Evolutionary conservation across 2,797 vertebrate species (phyloP).

Genomic region (Adelosebastes latens): DNA sequence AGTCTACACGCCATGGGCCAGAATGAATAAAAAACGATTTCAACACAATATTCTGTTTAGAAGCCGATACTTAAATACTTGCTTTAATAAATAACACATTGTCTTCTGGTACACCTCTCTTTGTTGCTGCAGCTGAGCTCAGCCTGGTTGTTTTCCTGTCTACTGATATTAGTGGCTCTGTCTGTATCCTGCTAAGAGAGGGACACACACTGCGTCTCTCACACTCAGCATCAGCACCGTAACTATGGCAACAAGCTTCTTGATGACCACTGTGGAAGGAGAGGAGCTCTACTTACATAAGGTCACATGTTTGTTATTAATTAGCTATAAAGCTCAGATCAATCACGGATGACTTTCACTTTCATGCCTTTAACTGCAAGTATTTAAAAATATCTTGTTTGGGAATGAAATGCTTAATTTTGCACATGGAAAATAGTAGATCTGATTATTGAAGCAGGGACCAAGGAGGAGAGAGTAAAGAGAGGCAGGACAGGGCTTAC

Average conservation of each 20-base stretch:
- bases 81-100: not conserved
- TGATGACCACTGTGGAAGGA: conserved; percentile 30
- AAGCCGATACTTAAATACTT: not conserved
- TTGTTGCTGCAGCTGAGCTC: conserved; percentile 4
- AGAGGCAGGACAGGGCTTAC: not conserved
- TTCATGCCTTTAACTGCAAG: not conserved
- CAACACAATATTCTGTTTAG: not conserved
- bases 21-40: not conserved
- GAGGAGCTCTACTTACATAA: conserved; percentile 1
- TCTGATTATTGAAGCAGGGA: not conserved
- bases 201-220: conserved; percentile 28
- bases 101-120: not conserved
- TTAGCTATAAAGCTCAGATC: not conserved
- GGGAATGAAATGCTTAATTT: not conserved
- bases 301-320: not conserved
- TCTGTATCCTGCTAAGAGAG: not conserved
- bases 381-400: not conserved
- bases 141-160: conserved; percentile 21
- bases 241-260: conserved; percentile 67
- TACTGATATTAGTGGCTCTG: conserved; percentile 10
- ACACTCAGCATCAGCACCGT: conserved; percentile 50
- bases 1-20: not conserved
- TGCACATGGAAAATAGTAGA: not conserved
- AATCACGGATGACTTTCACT: not conserved
- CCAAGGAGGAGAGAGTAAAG: not conserved